Base-by-base conservation (phyloP, 2,797 vertebrate species). In the Epinephelus awoara region DNA sequence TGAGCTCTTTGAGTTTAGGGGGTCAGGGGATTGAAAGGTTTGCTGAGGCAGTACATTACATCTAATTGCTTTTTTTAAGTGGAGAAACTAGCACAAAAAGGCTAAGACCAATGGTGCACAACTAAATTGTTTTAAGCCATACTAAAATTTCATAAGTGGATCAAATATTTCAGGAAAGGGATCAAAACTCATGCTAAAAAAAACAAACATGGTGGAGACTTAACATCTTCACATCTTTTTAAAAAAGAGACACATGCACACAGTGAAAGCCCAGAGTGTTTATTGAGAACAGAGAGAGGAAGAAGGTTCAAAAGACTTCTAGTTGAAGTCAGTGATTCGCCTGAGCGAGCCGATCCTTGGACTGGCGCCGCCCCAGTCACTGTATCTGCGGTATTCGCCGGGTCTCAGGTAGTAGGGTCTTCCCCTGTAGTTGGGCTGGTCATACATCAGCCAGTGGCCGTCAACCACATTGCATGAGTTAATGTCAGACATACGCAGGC, bases 391-490 rank as follows among this genome's bases (percentile, higher is more conserved):
- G 80, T 93, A 92, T 19, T 93, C 92, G 1, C 92, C 89, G 0
- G 90, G 92, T 62, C 90, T 90, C 87, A 93, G 65, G 84, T 93
- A 93, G 88, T 87, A 90, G 88, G 85, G 76, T 18, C 80, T 83
- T 2, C 91, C 92, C 58, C 10, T 90, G 87, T 92, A 92, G 90
- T 92, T 92, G 83, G 92, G 90, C 80, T 93, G 90, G 68, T 93
- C 91, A 9, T 91, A 93, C 66, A 93, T 68, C 70, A 93, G 90
- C 92, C 91, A 92, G 47, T 92, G 90, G 79, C 92, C 91, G 0
- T 92, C 89, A 0, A 91, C 71, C 82, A 93, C 90, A 6, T 80
- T 90, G 88, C 90, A 91, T 2, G 90, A 93, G 84, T 92, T 87
- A 27, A 93, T 79, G 83, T 93, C 91, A 34, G 92, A 88, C 83